Conservation (phyloP, 1,140 invertebrate genomes). For the Colletes gigas region DNA sequence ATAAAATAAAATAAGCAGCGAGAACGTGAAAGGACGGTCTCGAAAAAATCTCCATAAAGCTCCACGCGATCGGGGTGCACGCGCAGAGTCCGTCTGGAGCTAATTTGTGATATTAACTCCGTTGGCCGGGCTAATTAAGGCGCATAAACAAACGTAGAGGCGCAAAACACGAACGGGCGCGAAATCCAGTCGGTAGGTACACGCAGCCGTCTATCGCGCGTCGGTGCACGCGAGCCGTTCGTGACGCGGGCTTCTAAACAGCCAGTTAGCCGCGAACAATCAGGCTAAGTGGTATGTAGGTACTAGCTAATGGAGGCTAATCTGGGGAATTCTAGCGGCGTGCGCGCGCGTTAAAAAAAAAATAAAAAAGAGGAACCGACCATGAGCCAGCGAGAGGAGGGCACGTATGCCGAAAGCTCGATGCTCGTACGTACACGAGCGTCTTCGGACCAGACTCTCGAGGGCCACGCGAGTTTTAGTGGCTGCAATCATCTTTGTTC, state of each 20-base stretch:
- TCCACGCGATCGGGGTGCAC: background rate
- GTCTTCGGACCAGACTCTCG: conserved; percentile 13
- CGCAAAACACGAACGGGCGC: conserved; percentile 11
- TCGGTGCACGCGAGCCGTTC: conserved; percentile 54
- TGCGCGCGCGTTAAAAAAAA: conserved; percentile 59
- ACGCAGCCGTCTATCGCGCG: background rate
- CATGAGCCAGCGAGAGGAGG: no score
- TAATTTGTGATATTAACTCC: conserved; percentile 2
- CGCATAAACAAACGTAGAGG: conserved; percentile 34
- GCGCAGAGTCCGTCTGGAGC: background rate
- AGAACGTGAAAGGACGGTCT: background rate
- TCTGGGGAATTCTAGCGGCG: conserved; percentile 63
- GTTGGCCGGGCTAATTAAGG: conserved; percentile 12
- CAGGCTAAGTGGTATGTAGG: conserved; percentile 70
- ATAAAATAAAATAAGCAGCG: background rate
- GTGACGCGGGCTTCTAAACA: conserved; percentile 41
- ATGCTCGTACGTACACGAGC: no score
- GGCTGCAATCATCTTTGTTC: conserved; percentile 69
- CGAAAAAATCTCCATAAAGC: background rate
- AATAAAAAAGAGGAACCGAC: background rate
- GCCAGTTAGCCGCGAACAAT: conserved; percentile 66
- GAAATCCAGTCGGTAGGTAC: background rate
- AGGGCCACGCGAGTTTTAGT: conserved; percentile 61
- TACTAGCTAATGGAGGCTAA: conserved; percentile 72
- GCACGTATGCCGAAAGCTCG: no score